Evolutionary conservation across 1,140 invertebrate species (phyloP).

Genomic region (Drosophila willistoni): DNA sequence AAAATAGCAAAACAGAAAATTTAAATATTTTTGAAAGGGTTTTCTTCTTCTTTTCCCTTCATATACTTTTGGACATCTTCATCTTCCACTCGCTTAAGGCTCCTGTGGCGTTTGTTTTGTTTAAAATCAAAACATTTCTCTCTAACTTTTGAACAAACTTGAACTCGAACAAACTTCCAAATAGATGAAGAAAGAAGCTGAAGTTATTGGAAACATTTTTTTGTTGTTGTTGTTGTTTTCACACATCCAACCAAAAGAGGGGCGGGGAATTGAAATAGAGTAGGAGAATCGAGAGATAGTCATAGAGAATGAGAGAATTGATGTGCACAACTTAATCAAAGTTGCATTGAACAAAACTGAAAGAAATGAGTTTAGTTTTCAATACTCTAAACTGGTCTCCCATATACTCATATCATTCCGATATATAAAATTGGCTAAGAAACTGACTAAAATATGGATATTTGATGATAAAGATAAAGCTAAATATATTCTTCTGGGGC

Average conservation of each 20-base stretch:
- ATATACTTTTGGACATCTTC: not conserved
- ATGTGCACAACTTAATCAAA: conserved; percentile 58
- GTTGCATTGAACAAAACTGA: conserved; percentile 10
- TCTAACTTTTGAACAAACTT: conserved; percentile 25
- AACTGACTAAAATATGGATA: too few species aligned
- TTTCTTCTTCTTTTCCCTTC: not conserved
- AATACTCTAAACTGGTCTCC: not conserved
- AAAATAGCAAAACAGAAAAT: conserved; percentile 32
- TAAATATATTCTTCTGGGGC: not conserved
- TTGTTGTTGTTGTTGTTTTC: conserved; percentile 20
- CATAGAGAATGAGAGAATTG: conserved; percentile 13
- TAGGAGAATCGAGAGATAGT: conserved; percentile 2
- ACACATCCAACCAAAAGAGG: not conserved
- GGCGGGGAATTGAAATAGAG: not conserved
- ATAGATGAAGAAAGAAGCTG: conserved; percentile 19
- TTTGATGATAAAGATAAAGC: not conserved
- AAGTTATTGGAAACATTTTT: conserved; percentile 36
- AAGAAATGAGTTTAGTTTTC: not conserved
- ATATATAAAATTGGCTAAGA: too few species aligned
- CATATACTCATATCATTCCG: too few species aligned
- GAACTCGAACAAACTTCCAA: not conserved
- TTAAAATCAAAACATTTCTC: conserved; percentile 78
- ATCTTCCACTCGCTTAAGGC: conserved; percentile 4
- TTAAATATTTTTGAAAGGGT: conserved; percentile 75
- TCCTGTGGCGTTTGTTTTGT: conserved; percentile 74